phyloP scores from a whole-genome alignment of 2,797 vertebrate species.

The Aplochiton taeniatus region DNA sequence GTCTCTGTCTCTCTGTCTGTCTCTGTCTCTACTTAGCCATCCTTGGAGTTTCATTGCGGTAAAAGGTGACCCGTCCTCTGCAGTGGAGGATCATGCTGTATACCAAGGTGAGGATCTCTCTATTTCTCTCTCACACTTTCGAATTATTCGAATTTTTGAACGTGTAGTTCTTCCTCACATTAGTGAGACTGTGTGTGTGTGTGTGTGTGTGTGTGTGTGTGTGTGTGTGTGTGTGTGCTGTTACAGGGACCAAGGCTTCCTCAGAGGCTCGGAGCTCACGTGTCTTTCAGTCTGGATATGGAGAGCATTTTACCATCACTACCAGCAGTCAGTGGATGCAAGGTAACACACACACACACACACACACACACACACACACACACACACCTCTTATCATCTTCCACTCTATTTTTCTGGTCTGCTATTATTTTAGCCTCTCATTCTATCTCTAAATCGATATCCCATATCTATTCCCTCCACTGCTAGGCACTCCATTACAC shows the following conservation, averaged over 20 bases:
- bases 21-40: constrained; percentile 73
- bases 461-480: too few relatives aligned
- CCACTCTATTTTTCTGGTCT: too few relatives aligned
- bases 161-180: background rate
- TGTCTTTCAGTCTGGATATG: constrained; percentile 79
- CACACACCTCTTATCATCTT: background rate
- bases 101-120: constrained; percentile 83
- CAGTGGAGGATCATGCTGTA: constrained; percentile 86
- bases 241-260: constrained; percentile 83
- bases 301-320: constrained; percentile 85
- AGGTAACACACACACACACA: constrained; percentile 72
- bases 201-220: constrained; percentile 24
- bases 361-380: constrained; percentile 10
- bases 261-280: constrained; percentile 82
- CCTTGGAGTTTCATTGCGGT: constrained; percentile 92
- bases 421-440: too few relatives aligned
- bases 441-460: too few relatives aligned
- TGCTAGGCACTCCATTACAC: too few relatives aligned
- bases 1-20: constrained; percentile 13
- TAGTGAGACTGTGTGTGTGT: constrained; percentile 15
- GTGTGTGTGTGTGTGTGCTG: constrained; percentile 23
- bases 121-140: constrained; percentile 5
- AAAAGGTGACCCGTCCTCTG: constrained; percentile 83
- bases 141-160: background rate
- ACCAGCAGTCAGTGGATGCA: constrained; percentile 91